Percentiles rank a stretch among this genome's conserved stretches.
Evolutionary conservation across 1,140 invertebrate species (phyloP).

Genomic region (Pachyrhynchus sulphureomaculatus): DNA sequence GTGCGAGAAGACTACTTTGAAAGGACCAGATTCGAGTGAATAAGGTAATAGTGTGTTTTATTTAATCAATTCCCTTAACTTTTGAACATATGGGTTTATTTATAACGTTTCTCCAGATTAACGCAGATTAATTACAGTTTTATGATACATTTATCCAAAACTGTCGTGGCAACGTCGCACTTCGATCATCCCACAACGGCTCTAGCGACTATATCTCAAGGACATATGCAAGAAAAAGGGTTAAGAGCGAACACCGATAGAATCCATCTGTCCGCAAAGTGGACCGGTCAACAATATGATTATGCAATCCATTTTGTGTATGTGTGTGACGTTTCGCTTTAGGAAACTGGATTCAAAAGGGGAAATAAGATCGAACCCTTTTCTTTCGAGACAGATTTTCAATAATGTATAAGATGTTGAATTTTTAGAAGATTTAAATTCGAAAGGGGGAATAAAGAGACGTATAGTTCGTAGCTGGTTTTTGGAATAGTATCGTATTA

Average conservation of each 20-base stretch:
- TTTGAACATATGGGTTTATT: too few relatives aligned
- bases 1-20: too few relatives aligned
- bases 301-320: neutral
- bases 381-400: neutral
- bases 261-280: slow-evolving; percentile 7
- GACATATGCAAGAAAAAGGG: neutral
- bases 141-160: too few relatives aligned
- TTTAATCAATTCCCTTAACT: too few relatives aligned
- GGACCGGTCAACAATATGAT: slow-evolving; percentile 4
- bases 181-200: neutral
- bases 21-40: too few relatives aligned
- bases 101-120: too few relatives aligned
- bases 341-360: neutral
- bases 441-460: neutral
- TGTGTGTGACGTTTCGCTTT: neutral
- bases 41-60: too few relatives aligned
- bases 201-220: neutral
- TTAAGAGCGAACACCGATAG: neutral
- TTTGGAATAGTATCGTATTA: too few relatives aligned
- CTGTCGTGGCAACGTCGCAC: neutral
- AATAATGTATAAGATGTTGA: too few relatives aligned
- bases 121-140: too few relatives aligned
- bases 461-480: neutral
- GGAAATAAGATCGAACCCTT: neutral
- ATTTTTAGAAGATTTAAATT: neutral